Evolutionary conservation across 2,888 invertebrate species (phyloP).

Genomic region (Drosophila macrospina): DNA sequence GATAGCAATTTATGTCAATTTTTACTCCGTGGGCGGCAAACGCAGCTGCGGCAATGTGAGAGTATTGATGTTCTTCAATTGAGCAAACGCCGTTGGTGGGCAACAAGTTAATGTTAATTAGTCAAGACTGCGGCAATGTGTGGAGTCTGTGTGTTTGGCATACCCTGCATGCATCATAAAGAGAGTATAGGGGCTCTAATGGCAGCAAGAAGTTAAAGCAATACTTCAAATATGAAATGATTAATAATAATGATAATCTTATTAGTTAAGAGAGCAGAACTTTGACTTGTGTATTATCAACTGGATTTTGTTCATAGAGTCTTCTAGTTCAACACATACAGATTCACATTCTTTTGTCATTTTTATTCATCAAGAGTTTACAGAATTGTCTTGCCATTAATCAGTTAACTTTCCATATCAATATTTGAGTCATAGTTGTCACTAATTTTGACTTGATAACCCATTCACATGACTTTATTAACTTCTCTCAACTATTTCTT

Average conservation of each 20-base stretch:
- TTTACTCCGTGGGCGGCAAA: constrained; percentile 44
- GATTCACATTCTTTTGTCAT: too few species aligned
- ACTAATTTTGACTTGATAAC: not conserved
- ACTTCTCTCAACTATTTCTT: not conserved
- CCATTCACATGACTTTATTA: not conserved
- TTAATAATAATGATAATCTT: too few species aligned
- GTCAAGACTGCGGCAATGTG: constrained; percentile 8
- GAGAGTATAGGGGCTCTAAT: not conserved
- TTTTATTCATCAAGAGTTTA: too few species aligned
- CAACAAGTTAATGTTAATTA: constrained; percentile 59
- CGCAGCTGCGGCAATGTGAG: constrained; percentile 9
- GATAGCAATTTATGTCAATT: constrained; percentile 72
- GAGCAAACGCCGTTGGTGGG: constrained; percentile 60
- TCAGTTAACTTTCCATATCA: too few species aligned
- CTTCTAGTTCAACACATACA: too few species aligned
- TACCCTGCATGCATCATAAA: not conserved
- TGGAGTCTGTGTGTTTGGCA: constrained; percentile 9
- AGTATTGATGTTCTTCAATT: constrained; percentile 72
- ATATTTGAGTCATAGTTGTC: not conserved
- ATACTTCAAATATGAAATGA: too few species aligned
- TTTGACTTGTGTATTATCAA: too few species aligned
- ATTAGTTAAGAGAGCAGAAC: too few species aligned
- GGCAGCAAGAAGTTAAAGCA: too few species aligned
- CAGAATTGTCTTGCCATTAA: too few species aligned
- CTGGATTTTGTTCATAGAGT: too few species aligned